These are phyloP conservation scores for Liasis olivaceus DNA, from an alignment of 2,797 vertebrate genomes.

Conservation along the genomic window DNA sequence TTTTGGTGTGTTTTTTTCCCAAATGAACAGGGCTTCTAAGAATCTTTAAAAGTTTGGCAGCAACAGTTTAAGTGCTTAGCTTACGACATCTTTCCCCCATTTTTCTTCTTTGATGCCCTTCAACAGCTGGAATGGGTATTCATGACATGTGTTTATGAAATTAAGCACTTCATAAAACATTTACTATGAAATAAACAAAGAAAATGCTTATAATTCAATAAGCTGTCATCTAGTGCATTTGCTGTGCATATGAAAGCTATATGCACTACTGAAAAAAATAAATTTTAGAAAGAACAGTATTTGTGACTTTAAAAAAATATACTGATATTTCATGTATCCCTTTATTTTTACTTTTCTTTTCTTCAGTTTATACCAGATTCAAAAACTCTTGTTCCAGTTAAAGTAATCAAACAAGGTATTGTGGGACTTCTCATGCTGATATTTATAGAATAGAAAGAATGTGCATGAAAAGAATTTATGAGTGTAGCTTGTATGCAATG, in stretches of 20 bases:
- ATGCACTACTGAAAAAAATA: not conserved
- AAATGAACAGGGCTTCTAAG: not conserved
- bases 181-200: constrained; percentile 22
- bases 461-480: not conserved
- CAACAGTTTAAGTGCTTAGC: not conserved
- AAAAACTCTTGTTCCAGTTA: constrained; percentile 74
- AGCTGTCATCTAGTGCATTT: not conserved
- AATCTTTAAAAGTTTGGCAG: not conserved
- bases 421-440: not conserved
- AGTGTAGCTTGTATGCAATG: not conserved
- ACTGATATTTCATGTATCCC: constrained; percentile 23
- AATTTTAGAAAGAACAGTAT: constrained; percentile 18
- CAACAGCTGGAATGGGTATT: not conserved
- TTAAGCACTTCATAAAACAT: constrained; percentile 34
- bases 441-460: not conserved
- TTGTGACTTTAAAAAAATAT: constrained; percentile 42
- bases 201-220: not conserved
- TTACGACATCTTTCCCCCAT: not conserved
- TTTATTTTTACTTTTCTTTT: constrained; percentile 17
- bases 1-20: too few relatives aligned
- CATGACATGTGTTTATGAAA: constrained; percentile 16
- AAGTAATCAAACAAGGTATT: constrained; percentile 80
- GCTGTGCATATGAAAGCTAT: not conserved
- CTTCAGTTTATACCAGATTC: constrained; percentile 70
- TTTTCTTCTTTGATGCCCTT: not conserved